Base-by-base conservation (phyloP, 2,797 vertebrate genomes). In the Hipposideros larvatus region DNA sequence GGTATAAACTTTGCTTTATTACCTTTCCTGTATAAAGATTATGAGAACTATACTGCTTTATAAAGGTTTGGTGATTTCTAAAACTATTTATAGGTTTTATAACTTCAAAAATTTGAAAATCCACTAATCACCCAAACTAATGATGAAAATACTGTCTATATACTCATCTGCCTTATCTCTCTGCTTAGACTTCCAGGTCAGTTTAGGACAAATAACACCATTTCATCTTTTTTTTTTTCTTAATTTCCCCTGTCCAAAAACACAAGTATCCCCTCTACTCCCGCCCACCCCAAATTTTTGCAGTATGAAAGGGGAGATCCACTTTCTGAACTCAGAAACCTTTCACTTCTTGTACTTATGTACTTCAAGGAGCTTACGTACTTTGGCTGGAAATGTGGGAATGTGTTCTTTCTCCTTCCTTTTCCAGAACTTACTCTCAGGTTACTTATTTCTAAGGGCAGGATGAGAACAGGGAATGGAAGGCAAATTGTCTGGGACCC, bases 81-180 rank as follows among this genome's bases (percentile, higher is more conserved):
- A 51, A 95, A 79, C 51, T 78, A 48, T 41, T 22, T 28, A 2
- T 37, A 85, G 37, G 18, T 90, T 87, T 87, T 66, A 71, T 93
- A 7, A 90, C 90, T 94, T 93, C 77, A 79, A 66, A 77, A n/a
- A 7, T 74, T 87, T 75, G 37, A 68, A 90, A 92, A 78, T 59
- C 5, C 24, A 79, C 26, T 65, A 11, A 53, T 46, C 46, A 83
- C 55, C 24, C 46, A 74, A 83, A 18, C 7, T 83, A 95, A 71
- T 65, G 89, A 53, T 18, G 24, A 87, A 88, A 94, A 91, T 10
- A 73, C n/a, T 66, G 3, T 78, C 18, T 31, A 66, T 4, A 87
- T 46, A 59, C 31, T 71, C 26, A 70, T 80, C 46, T 86, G 28
- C 7, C 28, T 74, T 75, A 66, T 65, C 22, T 95, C 71, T 70